Evolutionary conservation across 2,888 invertebrate species (phyloP).

Genomic region (Heliconius erato): DNA sequence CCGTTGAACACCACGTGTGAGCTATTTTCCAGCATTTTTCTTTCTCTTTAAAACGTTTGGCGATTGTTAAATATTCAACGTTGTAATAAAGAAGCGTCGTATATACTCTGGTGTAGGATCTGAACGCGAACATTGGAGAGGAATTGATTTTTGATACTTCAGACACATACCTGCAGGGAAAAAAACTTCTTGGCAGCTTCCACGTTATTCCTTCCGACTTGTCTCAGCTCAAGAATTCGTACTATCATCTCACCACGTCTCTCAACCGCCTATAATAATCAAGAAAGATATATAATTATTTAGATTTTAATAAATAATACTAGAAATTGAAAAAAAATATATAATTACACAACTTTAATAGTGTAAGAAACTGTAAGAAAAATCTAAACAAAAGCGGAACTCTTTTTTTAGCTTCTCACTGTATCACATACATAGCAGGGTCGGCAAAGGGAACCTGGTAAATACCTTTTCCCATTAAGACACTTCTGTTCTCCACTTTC

Average conservation of each 20-base stretch:
- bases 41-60: slow-evolving; percentile 29
- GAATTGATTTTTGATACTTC: neutral
- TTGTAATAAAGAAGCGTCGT: slow-evolving; percentile 14
- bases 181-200: slow-evolving; percentile 96
- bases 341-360: neutral
- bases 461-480: neutral
- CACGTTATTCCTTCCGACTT: slow-evolving; percentile 93
- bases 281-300: neutral
- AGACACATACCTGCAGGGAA: slow-evolving; percentile 87
- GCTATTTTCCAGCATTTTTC: slow-evolving; percentile 1
- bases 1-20: slow-evolving; percentile 1
- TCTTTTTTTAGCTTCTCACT: neutral
- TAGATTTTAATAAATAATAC: neutral
- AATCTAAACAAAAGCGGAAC: neutral
- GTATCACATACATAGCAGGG: neutral
- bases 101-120: neutral
- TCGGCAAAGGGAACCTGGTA: neutral
- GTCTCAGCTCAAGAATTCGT: slow-evolving; percentile 94
- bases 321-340: neutral
- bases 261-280: slow-evolving; percentile 89
- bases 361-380: neutral
- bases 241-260: slow-evolving; percentile 98
- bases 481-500: no score
- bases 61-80: slow-evolving; percentile 29
- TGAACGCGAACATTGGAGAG: neutral